phyloP scores from a whole-genome alignment of 2,888 invertebrate species.

The Horisme vitalbata region DNA sequence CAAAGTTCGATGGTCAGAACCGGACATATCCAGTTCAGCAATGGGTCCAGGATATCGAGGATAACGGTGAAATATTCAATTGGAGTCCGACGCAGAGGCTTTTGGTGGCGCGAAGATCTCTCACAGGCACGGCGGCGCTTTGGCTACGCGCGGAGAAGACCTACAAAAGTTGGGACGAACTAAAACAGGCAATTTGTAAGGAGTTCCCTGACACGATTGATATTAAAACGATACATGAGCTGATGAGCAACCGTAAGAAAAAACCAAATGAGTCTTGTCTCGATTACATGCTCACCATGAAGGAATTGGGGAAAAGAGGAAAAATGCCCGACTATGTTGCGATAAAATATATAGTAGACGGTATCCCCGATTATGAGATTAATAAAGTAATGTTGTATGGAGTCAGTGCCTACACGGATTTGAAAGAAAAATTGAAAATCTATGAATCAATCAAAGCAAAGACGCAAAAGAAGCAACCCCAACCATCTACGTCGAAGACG shows the following conservation, averaged over 20 bases:
- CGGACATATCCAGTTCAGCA: background rate
- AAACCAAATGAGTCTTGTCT: conserved; percentile 18
- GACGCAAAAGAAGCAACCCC: background rate
- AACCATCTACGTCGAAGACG: background rate
- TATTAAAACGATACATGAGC: conserved; percentile 30
- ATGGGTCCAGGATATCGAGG: conserved; percentile 32
- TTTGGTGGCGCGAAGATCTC: conserved; percentile 27
- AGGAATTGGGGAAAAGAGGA: conserved; percentile 31
- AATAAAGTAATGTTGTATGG: conserved; percentile 34
- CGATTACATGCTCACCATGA: conserved; percentile 35
- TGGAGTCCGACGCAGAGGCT: conserved; percentile 30
- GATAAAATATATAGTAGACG: conserved; percentile 36
- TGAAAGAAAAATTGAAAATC: conserved; percentile 27
- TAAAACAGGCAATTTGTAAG: conserved; percentile 22
- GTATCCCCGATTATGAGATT: conserved; percentile 30
- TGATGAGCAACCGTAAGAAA: conserved; percentile 30
- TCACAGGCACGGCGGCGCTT: conserved; percentile 28
- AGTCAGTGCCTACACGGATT: conserved; percentile 17
- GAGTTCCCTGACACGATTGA: conserved; percentile 32
- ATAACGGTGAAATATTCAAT: conserved; percentile 34
- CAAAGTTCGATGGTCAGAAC: too few species aligned
- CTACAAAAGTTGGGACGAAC: conserved; percentile 27
- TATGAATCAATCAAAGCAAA: conserved; percentile 23
- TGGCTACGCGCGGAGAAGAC: conserved; percentile 29
- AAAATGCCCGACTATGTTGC: conserved; percentile 35